Conservation (phyloP, 2,113 vertebrate species). For the Lepus timidus region DNA sequence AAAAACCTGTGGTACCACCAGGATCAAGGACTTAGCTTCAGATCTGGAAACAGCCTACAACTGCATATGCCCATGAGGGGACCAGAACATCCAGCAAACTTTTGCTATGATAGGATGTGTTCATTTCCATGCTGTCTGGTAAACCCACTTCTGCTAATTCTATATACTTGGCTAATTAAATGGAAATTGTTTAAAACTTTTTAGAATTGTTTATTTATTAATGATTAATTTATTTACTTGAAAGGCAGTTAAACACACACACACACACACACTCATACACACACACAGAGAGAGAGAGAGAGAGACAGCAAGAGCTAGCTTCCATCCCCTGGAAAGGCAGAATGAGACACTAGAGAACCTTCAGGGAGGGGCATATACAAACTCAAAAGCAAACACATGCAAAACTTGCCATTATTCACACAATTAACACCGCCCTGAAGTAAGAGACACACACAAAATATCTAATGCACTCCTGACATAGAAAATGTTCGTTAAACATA, state of each 20-base stretch:
- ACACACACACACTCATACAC: too few species aligned
- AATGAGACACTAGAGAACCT: not conserved
- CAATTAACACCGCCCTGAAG: not conserved
- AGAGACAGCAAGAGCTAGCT: too few species aligned
- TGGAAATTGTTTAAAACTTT: not conserved
- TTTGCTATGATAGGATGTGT: not conserved
- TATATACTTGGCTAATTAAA: not conserved
- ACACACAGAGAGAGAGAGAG: too few species aligned
- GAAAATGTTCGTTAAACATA: not conserved
- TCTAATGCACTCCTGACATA: not conserved
- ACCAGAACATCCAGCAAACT: not conserved
- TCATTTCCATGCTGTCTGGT: not conserved
- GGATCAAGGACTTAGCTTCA: not conserved
- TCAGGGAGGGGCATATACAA: too few species aligned
- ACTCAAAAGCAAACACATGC: not conserved
- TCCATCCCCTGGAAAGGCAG: not conserved
- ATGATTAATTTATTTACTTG: too few species aligned
- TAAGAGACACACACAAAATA: not conserved
- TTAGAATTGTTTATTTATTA: too few species aligned
- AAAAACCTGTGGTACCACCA: not conserved
- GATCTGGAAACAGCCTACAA: not conserved
- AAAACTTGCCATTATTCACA: not conserved
- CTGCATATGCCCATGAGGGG: not conserved
- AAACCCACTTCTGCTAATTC: not conserved
- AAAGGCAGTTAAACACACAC: too few species aligned